Evolutionary conservation across 1,140 invertebrate genomes (phyloP), one percentile per base, ranked within the genome.

Genomic region (Ceratina australensis): DNA sequence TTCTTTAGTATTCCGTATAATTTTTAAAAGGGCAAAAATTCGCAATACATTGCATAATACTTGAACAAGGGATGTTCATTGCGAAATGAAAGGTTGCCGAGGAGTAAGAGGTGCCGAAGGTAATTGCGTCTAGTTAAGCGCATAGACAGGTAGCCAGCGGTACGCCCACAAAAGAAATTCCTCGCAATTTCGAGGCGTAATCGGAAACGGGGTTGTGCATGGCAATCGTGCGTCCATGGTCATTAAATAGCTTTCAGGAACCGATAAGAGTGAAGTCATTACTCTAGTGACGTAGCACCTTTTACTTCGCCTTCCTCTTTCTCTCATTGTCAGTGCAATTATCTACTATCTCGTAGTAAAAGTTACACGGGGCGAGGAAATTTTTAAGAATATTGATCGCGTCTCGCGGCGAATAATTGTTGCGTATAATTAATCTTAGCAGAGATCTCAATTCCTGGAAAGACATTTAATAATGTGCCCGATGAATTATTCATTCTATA

Each of bases 201-300:
- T 73, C 22, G 52, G 26, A 77, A 72, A 61, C 61, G 50, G 57
- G 56, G 65, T 52, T 77, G 33, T 49, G 22, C 42, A 42, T 68
- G 49, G 75, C 3, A 50, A 61, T 80, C 26, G 56, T 47, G 15
- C 26, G 18, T 33, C 28, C 22, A 26, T 13, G 33, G 33, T 10
- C 74, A 59, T 81, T 78, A 78, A 72, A 42, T 72, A 52, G 18
- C 26, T 54, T 54, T 68, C 24, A 72, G 22, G 33, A 0, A 15
- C 24, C 42, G 57, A 63, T 72, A 72, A 50, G 63, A 52, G 52
- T 63, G 22, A 13, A 54, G 68, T 80, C 77, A 77, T 77, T 67
- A 67, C 54, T 52, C 49, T 15, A 72, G 59, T 33, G 67, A 57
- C 24, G 18, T 22, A 60, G 20, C 54, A 42, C 68, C 57, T 66